Evolutionary conservation across 2,797 vertebrate species (phyloP).

Genomic region (Sebastes steindachneri): DNA sequence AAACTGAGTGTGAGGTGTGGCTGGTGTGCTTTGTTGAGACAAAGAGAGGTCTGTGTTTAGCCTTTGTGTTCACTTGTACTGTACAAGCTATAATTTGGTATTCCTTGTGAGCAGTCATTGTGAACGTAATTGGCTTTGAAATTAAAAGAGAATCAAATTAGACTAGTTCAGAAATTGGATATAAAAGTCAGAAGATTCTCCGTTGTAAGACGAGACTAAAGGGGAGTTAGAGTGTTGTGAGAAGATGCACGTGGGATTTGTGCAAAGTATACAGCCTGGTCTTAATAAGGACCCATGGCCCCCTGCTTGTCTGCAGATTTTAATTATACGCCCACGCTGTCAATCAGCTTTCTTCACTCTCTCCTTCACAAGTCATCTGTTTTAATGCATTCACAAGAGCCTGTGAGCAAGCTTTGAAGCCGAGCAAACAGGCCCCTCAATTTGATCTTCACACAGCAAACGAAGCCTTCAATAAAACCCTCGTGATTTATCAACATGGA

Average conservation of each 20-base stretch:
- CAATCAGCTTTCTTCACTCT: constrained; percentile 73
- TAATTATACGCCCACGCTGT: constrained; percentile 75
- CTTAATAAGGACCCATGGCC: constrained; percentile 74
- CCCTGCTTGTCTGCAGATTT: constrained; percentile 61
- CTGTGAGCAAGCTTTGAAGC: constrained; percentile 61
- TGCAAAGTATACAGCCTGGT: constrained; percentile 33
- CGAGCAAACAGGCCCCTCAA: constrained; percentile 45
- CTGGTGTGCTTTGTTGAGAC: constrained; percentile 60
- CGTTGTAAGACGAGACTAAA: constrained; percentile 43
- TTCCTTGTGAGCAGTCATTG: constrained; percentile 67
- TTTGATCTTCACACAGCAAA: constrained; percentile 62
- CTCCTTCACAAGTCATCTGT: constrained; percentile 60
- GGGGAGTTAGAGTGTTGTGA: constrained; percentile 31
- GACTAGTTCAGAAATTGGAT: constrained; percentile 48
- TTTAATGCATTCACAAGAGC: constrained; percentile 70
- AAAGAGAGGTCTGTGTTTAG: constrained; percentile 67
- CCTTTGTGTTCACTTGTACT: constrained; percentile 66
- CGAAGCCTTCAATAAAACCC: constrained; percentile 41
- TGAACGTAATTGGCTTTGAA: constrained; percentile 64
- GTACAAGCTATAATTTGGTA: constrained; percentile 73
- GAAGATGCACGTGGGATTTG: constrained; percentile 64
- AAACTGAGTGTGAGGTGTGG: constrained; percentile 68
- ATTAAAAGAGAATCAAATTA: constrained; percentile 68
- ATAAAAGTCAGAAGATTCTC: constrained; percentile 49
- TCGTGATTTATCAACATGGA: constrained; percentile 58